Conservation (phyloP, 1,140 invertebrate genomes). For the Heterodera carotae region DNA sequence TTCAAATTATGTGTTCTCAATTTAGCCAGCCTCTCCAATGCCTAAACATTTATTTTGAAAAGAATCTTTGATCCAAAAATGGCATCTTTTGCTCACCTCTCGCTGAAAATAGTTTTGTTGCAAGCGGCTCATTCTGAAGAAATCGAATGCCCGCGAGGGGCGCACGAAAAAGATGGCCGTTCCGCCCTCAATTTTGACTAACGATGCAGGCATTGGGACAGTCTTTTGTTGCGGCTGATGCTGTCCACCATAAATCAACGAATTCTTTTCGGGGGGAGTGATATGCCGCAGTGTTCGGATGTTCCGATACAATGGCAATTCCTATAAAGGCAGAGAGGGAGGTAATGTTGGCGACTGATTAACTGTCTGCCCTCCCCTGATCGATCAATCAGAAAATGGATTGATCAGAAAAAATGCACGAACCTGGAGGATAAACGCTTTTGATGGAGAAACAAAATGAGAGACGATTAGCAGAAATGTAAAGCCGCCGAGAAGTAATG, state of each 20-base stretch:
- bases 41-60: neutral
- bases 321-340: neutral
- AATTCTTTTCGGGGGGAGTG: neutral
- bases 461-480: neutral
- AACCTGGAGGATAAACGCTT: neutral
- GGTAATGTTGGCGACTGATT: neutral
- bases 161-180: neutral
- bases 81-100: neutral
- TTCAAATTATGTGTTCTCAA: neutral
- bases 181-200: neutral
- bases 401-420: neutral
- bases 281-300: neutral
- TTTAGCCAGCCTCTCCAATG: neutral
- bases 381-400: too few relatives aligned
- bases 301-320: neutral
- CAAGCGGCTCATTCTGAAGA: slow-evolving; percentile 21
- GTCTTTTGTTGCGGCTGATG: too few relatives aligned
- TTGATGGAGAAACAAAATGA: neutral
- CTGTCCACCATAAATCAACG: too few relatives aligned
- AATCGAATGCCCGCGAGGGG: slow-evolving; percentile 21
- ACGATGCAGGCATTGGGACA: slow-evolving; percentile 3
- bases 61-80: neutral
- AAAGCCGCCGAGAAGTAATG: neutral
- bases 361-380: too few relatives aligned
- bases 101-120: slow-evolving; percentile 8